Conservation (phyloP, 2,797 vertebrate species). For the Coilia nasus region DNA sequence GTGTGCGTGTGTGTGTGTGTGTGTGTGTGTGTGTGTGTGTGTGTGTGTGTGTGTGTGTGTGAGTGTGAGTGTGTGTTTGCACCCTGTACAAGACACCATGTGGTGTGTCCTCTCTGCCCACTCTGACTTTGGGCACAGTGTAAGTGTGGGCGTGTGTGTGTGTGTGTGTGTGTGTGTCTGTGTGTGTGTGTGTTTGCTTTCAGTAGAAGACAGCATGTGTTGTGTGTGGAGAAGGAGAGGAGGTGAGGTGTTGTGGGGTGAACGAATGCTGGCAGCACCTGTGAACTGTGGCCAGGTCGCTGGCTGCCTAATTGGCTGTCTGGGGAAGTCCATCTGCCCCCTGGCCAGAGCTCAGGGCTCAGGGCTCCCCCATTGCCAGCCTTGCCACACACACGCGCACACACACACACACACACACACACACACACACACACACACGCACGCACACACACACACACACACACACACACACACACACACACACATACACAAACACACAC, state of each 20-base stretch:
- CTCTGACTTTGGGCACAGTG: too few species aligned
- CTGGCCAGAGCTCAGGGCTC: not conserved
- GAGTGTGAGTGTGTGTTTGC: not conserved
- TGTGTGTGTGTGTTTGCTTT: not conserved
- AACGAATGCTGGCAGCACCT: not conserved
- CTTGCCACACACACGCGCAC: not conserved
- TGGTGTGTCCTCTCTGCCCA: not conserved
- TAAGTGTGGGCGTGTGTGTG: too few species aligned
- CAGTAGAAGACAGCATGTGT: not conserved
- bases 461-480: too few species aligned
- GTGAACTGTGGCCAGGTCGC: not conserved
- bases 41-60: not conserved
- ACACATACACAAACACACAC: too few species aligned
- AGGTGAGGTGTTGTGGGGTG: constrained; percentile 6
- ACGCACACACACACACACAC: too few species aligned
- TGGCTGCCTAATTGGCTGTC: constrained; percentile 7
- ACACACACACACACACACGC: too few species aligned
- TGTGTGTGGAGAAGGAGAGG: not conserved
- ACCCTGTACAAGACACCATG: not conserved
- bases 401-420: too few species aligned
- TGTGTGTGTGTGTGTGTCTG: too few species aligned
- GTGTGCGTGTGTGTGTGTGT: too few species aligned
- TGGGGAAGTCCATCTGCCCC: constrained; percentile 3
- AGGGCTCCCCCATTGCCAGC: not conserved
- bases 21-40: not conserved